Base-by-base conservation (phyloP, 2,797 vertebrate species). In the Sebastes reedi region DNA sequence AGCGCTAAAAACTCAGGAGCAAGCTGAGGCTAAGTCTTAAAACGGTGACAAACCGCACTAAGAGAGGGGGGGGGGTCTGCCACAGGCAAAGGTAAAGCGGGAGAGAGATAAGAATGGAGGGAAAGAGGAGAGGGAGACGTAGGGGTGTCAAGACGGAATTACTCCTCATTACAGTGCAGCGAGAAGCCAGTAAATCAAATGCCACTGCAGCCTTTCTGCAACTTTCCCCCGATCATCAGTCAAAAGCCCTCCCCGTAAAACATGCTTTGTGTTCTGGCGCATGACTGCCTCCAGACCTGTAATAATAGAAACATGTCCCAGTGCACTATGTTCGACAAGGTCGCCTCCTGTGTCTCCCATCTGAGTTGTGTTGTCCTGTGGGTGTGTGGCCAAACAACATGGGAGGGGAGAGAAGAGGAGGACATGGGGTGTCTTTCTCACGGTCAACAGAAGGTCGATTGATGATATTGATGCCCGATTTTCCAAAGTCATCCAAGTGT, bases 181-280 rank as follows among this genome's bases (percentile, higher is more conserved):
- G 88, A 94, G 92, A 88, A 94, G 90, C 93, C 91, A 94, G 90
- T 96, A 96, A 96, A 96, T 95, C 95, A 96, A 93, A 92, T 72
- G 89, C 81, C 87, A 72, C 84, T 74, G 90, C 84, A 87, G 92
- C 90, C 90, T 90, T 91, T 92, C 85, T 86, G 77, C 90, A 92
- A 91, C 92, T 88, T 84, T 86, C 84, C 87, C 81, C 90, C 89
- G 42, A 78, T 94, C 94, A 95, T 95, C 94, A 94, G 90, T 95
- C 94, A 94, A 86, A 93, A 93, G 85, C 87, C 88, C 87, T 91
- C 84, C 76, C 90, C 50, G 72, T 93, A 94, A 94, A 94, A 91
- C 89, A 89, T 79, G 90, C 89, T 92, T 92, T 86, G 90, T 93
- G 93, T 93, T 90, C 83, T 89, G 86, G 90, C 60, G 86, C 88